These are phyloP conservation scores for Notospermus geniculatus DNA, from an alignment of 1,140 invertebrate species.

Conservation along the genomic window DNA sequence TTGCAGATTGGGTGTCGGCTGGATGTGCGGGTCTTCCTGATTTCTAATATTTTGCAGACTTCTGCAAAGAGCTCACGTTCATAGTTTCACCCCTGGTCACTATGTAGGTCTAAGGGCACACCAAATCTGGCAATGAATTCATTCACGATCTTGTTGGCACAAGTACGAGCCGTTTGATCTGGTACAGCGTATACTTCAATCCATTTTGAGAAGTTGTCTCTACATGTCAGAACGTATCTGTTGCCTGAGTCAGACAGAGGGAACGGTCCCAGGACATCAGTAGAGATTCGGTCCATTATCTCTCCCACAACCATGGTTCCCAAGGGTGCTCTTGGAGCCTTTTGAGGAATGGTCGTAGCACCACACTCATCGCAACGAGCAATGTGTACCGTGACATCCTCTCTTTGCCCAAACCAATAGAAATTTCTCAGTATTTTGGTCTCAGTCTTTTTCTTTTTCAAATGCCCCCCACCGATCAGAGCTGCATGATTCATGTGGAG, in stretches of 20 bases:
- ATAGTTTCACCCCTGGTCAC: slow-evolving; percentile 23
- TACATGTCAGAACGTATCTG: slow-evolving; percentile 10
- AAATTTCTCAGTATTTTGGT: too few relatives aligned
- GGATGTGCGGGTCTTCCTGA: slow-evolving; percentile 31
- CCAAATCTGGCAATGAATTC: slow-evolving; percentile 20
- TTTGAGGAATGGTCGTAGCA: too few relatives aligned
- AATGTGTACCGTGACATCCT: too few relatives aligned
- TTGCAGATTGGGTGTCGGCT: slow-evolving; percentile 46
- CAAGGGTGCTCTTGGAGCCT: slow-evolving; percentile 13
- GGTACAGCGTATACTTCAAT: slow-evolving; percentile 14
- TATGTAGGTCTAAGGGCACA: slow-evolving; percentile 24
- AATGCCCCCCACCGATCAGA: too few relatives aligned
- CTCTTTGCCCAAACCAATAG: too few relatives aligned
- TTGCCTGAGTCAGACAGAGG: slow-evolving; percentile 15
- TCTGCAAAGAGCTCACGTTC: slow-evolving; percentile 20
- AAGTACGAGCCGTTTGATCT: slow-evolving; percentile 16
- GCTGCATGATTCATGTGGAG: too few relatives aligned
- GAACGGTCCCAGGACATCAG: slow-evolving; percentile 13
- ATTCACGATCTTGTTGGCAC: too few relatives aligned
- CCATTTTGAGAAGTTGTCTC: slow-evolving; percentile 24
- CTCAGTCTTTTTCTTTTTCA: too few relatives aligned
- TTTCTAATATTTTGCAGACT: slow-evolving; percentile 20
- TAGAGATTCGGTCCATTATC: slow-evolving; percentile 13
- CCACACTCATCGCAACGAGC: too few relatives aligned
- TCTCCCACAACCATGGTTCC: not conserved